phyloP scores from a whole-genome alignment of 2,797 vertebrate species.

The Champsocephalus esox region DNA sequence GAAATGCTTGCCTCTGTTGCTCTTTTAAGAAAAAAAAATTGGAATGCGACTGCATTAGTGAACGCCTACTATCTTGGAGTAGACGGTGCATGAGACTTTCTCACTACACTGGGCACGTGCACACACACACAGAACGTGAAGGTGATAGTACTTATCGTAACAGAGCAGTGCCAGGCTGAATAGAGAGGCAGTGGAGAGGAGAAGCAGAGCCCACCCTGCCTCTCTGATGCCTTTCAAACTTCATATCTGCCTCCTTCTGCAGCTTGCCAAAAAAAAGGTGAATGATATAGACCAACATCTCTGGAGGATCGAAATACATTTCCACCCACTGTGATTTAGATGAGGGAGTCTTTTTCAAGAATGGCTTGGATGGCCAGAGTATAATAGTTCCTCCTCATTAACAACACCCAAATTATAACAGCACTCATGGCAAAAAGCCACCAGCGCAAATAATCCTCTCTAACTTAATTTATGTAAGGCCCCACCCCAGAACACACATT shows the following conservation, averaged over 20 bases:
- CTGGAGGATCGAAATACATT: constrained; percentile 72
- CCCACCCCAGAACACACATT: constrained; percentile 11
- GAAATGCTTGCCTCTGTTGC: background rate
- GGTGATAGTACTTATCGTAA: constrained; percentile 63
- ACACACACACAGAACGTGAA: constrained; percentile 13
- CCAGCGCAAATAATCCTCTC: constrained; percentile 45
- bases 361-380: constrained; percentile 42
- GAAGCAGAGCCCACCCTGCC: constrained; percentile 54
- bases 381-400: constrained; percentile 65
- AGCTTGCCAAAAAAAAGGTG: constrained; percentile 36
- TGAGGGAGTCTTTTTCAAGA: constrained; percentile 60
- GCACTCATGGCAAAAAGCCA: constrained; percentile 56
- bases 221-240: constrained; percentile 64
- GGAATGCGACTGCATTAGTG: background rate
- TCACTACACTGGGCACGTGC: background rate
- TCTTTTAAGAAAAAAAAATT: background rate
- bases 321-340: constrained; percentile 55
- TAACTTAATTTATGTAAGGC: constrained; percentile 41
- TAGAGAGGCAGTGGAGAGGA: constrained; percentile 55
- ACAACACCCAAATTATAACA: constrained; percentile 55
- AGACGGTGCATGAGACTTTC: constrained; percentile 19
- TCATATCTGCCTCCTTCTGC: constrained; percentile 62
- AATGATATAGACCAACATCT: constrained; percentile 61
- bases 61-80: background rate
- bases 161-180: constrained; percentile 54